phyloP scores from a whole-genome alignment of 2,888 invertebrate species.

The Epinotia nisella region DNA sequence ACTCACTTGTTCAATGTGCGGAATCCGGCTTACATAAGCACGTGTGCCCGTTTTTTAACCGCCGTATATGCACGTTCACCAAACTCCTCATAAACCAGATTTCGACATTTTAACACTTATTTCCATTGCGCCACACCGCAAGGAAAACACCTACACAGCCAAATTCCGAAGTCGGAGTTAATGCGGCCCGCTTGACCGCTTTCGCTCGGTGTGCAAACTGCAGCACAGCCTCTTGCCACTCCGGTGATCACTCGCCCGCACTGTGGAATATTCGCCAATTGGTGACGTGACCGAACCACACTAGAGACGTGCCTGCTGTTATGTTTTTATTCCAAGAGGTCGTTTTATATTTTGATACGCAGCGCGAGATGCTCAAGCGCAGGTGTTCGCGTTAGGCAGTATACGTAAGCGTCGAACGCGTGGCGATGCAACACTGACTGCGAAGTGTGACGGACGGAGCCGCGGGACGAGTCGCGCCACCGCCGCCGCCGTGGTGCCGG shows the following conservation, averaged over 20 bases:
- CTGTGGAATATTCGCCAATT: slow-evolving; percentile 17
- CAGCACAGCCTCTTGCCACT: slow-evolving; percentile 49
- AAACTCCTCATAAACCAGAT: slow-evolving; percentile 77
- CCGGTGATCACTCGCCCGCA: slow-evolving; percentile 49
- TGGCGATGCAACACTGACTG: slow-evolving; percentile 53
- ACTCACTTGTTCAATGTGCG: slow-evolving; percentile 73
- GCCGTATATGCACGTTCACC: slow-evolving; percentile 69
- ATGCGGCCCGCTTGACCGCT: slow-evolving; percentile 69
- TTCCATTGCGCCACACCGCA: slow-evolving; percentile 79
- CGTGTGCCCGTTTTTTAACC: slow-evolving; percentile 72
- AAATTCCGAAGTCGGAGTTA: slow-evolving; percentile 65
- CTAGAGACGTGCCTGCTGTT: slow-evolving; percentile 1
- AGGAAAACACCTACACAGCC: slow-evolving; percentile 75
- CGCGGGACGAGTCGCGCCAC: slow-evolving; percentile 45
- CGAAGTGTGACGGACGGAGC: slow-evolving; percentile 49
- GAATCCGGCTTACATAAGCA: slow-evolving; percentile 79
- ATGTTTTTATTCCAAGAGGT: slow-evolving; percentile 2
- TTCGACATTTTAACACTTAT: slow-evolving; percentile 81
- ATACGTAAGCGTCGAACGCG: slow-evolving; percentile 41
- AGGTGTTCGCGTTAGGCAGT: slow-evolving; percentile 49
- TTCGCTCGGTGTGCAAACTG: slow-evolving; percentile 71
- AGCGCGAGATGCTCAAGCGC: slow-evolving; percentile 53
- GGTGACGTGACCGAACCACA: slow-evolving; percentile 14
- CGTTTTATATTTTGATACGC: slow-evolving; percentile 20
- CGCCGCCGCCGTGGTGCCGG: slow-evolving; percentile 37